A percentile compares a stretch with the other conserved stretches of the same genome.
These are phyloP conservation scores for Chrysodeixis includens DNA, from an alignment of 2,888 invertebrate genomes.

Conservation along the genomic window DNA sequence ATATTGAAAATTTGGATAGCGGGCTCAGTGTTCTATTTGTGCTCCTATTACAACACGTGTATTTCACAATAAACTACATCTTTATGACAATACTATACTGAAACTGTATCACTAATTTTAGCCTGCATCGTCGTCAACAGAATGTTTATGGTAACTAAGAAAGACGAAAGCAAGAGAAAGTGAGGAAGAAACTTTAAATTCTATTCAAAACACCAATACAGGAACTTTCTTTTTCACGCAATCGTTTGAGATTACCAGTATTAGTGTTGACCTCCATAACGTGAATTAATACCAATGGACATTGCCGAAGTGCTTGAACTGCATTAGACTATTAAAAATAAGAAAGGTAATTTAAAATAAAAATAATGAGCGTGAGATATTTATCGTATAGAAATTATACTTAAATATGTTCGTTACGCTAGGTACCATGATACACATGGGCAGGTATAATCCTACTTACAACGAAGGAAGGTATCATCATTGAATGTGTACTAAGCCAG, in stretches of 20 bases:
- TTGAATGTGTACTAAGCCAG: background rate
- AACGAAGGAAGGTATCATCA: background rate
- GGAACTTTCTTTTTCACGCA: constrained; percentile 72
- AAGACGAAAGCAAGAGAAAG: constrained; percentile 64
- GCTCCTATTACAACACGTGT: constrained; percentile 11
- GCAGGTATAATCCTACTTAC: background rate
- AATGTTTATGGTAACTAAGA: constrained; percentile 25
- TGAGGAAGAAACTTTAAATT: constrained; percentile 67
- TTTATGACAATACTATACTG: too few species aligned
- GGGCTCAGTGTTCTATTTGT: constrained; percentile 10
- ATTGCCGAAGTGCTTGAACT: background rate
- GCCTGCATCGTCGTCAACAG: constrained; percentile 10
- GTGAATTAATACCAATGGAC: constrained; percentile 11
- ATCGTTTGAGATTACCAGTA: constrained; percentile 59
- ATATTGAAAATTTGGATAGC: constrained; percentile 21
- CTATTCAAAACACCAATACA: constrained; percentile 57
- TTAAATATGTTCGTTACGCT: background rate
- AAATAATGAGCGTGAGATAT: background rate
- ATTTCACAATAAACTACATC: background rate
- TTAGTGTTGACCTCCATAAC: constrained; percentile 60
- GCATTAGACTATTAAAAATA: background rate
- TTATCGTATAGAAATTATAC: background rate
- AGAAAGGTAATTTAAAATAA: background rate
- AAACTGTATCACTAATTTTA: background rate
- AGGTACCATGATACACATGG: background rate